A percentile compares a stretch with the other conserved stretches of the same genome.
Conservation (phyloP, 2,797 vertebrate species). For the Setipinna tenuifilis region DNA sequence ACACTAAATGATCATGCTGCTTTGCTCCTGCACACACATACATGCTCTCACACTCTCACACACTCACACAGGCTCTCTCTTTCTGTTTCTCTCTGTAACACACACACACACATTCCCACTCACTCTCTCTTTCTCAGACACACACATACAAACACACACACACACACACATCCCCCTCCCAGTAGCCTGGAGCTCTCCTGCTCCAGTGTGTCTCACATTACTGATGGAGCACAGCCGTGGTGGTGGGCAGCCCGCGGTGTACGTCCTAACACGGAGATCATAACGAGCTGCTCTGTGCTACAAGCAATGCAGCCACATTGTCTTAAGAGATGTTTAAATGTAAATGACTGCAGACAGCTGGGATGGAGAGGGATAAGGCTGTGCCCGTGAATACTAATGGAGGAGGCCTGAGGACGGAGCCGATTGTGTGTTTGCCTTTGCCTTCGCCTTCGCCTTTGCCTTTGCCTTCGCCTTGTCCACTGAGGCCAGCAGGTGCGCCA, state of each 20-base stretch:
- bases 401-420: slow-evolving; percentile 31
- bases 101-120: no score
- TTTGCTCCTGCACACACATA: neutral
- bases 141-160: neutral
- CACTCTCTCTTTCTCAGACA: no score
- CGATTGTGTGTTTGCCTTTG: slow-evolving; percentile 29
- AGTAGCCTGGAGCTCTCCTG: neutral
- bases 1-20: slow-evolving; percentile 7
- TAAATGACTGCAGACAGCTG: slow-evolving; percentile 16
- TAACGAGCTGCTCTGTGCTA: slow-evolving; percentile 22
- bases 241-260: neutral
- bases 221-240: neutral
- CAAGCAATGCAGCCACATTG: slow-evolving; percentile 10
- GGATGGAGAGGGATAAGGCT: slow-evolving; percentile 25
- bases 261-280: neutral
- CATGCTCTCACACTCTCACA: neutral
- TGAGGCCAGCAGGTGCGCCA: slow-evolving; percentile 24
- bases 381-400: slow-evolving; percentile 50
- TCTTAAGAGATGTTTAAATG: slow-evolving; percentile 19
- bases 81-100: no score
- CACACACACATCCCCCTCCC: neutral
- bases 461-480: neutral
- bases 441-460: neutral
- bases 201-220: neutral
- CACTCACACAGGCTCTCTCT: neutral